These are phyloP conservation scores for Macroteleia sp. DNA, from an alignment of 2,888 invertebrate species.

Conservation along the genomic window DNA sequence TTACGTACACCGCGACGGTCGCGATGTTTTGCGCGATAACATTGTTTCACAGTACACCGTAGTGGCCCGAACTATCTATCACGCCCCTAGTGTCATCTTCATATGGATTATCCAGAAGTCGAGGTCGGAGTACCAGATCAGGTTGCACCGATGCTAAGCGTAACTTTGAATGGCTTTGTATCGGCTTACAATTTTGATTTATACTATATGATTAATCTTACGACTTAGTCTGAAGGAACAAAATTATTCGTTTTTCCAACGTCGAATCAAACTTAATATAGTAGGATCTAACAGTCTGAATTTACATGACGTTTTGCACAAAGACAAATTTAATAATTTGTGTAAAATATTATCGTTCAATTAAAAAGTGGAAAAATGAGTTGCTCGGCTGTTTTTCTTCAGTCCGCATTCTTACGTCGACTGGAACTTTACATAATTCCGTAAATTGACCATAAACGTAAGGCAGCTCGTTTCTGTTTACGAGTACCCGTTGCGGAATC, in stretches of 20 bases:
- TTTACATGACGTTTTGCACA: too few relatives aligned
- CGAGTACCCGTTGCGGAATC: conserved; percentile 66
- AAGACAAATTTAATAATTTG: not conserved
- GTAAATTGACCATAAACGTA: conserved; percentile 58
- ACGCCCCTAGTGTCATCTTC: conserved; percentile 69
- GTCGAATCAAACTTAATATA: too few relatives aligned
- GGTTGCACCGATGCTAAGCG: conserved; percentile 25
- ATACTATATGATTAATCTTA: conserved; percentile 28
- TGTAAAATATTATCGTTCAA: not conserved
- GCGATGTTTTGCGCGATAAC: conserved; percentile 72
- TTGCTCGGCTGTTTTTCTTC: not conserved
- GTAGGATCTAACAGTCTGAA: too few relatives aligned
- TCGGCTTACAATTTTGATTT: conserved; percentile 63
- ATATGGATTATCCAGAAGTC: conserved; percentile 65
- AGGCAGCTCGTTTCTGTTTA: conserved; percentile 34
- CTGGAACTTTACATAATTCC: conserved; percentile 54
- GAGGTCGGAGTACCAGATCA: conserved; percentile 54
- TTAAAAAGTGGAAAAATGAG: conserved; percentile 15
- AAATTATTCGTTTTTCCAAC: conserved; percentile 12
- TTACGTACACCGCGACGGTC: conserved; percentile 22
- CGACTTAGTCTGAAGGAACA: not conserved
- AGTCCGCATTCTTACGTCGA: conserved; percentile 17
- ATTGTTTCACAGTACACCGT: conserved; percentile 66
- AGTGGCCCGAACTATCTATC: conserved; percentile 53
- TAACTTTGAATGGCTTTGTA: conserved; percentile 50